Conservation (phyloP, 1,140 invertebrate genomes). For the Habropoda laboriosa region DNA sequence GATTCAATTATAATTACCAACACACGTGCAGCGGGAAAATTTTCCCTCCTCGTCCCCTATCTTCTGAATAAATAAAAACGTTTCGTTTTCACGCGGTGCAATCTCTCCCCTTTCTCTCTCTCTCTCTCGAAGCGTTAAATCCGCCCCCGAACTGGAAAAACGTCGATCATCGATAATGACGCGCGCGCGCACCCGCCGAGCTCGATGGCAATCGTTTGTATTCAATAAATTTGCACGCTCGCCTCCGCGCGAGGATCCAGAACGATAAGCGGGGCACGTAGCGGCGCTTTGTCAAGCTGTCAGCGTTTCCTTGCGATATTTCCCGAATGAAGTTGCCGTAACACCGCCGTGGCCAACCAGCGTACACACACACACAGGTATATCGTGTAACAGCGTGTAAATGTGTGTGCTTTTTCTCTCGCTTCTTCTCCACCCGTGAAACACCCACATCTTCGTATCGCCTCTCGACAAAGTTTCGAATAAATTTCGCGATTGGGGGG, state of each 20-base stretch:
- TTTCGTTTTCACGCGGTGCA: neutral
- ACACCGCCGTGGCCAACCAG: no score
- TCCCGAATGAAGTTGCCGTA: slow-evolving; percentile 22
- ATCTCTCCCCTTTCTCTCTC: no score
- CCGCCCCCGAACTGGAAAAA: neutral
- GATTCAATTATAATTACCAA: no score
- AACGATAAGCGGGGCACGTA: slow-evolving; percentile 41
- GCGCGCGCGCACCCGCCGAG: neutral
- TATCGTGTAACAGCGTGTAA: neutral
- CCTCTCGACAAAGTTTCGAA: no score
- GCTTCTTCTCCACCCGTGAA: no score
- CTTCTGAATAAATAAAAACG: neutral
- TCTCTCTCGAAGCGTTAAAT: neutral
- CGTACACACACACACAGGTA: neutral
- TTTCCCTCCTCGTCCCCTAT: no score
- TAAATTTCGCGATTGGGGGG: slow-evolving; percentile 1
- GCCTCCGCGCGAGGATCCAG: neutral
- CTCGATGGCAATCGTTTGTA: slow-evolving; percentile 34
- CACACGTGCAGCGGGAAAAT: no score
- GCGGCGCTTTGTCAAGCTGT: slow-evolving; percentile 47
- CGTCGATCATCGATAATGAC: slow-evolving; percentile 35
- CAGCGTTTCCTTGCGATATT: slow-evolving; percentile 34
- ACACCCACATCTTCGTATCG: neutral
- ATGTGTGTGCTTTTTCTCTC: neutral
- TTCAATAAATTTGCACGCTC: slow-evolving; percentile 35